A percentile compares a stretch with the other conserved stretches of the same genome.
These are phyloP conservation scores for Euwallacea similis DNA, from an alignment of 1,140 invertebrate genomes.

Conservation along the genomic window DNA sequence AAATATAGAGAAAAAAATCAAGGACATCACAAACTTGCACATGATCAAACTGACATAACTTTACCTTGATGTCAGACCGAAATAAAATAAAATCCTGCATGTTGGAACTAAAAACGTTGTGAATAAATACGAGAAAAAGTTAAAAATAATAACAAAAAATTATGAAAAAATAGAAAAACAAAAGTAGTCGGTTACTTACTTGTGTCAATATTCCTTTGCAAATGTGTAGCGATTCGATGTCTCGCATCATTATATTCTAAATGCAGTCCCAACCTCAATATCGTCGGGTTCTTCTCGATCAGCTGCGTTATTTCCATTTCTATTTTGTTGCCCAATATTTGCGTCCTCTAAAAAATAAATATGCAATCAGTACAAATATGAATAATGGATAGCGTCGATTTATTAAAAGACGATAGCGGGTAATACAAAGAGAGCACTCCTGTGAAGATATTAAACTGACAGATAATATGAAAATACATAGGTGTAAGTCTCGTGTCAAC, in stretches of 20 bases:
- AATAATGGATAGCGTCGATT: too few relatives aligned
- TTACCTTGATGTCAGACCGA: too few relatives aligned
- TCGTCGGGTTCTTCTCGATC: constrained; percentile 88
- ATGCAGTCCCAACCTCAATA: constrained; percentile 89
- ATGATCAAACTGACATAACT: too few relatives aligned
- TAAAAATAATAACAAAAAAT: constrained; percentile 20
- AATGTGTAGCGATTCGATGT: constrained; percentile 86
- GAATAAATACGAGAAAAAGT: constrained; percentile 27
- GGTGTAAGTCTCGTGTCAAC: too few relatives aligned
- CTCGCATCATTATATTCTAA: constrained; percentile 96
- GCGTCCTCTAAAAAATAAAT: constrained; percentile 73
- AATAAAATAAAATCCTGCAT: too few relatives aligned
- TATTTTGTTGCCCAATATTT: constrained; percentile 94
- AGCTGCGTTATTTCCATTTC: constrained; percentile 97
- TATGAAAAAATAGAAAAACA: constrained; percentile 21
- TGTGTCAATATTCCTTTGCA: constrained; percentile 96
- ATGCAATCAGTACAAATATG: too few relatives aligned
- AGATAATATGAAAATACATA: too few relatives aligned
- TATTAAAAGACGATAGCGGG: too few relatives aligned
- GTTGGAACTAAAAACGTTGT: background rate
- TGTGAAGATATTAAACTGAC: too few relatives aligned
- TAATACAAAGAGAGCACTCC: too few relatives aligned
- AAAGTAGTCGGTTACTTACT: constrained; percentile 67
- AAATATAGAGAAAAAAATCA: too few relatives aligned
- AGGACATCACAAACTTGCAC: too few relatives aligned